Evolutionary conservation across 2,797 vertebrate species (phyloP).

Genomic region (Dipus sagitta): DNA sequence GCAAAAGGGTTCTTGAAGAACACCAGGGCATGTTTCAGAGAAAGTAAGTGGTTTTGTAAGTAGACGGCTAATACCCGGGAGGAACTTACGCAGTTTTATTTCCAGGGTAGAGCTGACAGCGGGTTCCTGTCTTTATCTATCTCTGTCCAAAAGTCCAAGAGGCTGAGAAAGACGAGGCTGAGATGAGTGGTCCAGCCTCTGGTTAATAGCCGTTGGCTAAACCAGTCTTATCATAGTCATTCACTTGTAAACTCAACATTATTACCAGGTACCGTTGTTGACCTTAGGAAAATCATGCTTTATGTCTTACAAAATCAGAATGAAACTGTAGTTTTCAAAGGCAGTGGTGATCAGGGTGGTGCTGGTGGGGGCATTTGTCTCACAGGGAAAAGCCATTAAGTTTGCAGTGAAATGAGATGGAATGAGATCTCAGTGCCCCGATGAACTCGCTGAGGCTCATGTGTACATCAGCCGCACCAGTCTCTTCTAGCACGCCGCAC

Average conservation of each 20-base stretch:
- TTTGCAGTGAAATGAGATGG: background rate
- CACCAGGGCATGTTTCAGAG: background rate
- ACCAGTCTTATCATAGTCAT: background rate
- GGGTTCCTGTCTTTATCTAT: background rate
- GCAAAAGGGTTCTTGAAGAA: background rate
- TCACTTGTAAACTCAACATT: background rate
- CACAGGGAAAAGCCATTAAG: background rate
- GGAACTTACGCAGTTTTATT: slow-evolving; percentile 6
- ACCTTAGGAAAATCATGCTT: background rate
- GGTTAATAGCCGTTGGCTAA: background rate
- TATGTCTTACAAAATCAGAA: background rate
- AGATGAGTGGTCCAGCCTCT: background rate
- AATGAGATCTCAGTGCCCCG: background rate
- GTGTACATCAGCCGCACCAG: background rate
- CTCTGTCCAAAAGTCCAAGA: slow-evolving; percentile 35
- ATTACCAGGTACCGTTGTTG: background rate
- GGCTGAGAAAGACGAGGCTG: background rate
- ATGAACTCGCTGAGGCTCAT: background rate
- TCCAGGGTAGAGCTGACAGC: background rate
- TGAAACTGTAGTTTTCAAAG: slow-evolving; percentile 19
- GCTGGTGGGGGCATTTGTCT: background rate
- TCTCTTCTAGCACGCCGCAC: background rate
- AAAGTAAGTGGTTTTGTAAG: background rate
- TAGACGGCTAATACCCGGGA: slow-evolving; percentile 19
- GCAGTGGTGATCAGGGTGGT: background rate